A percentile compares a stretch with the other conserved stretches of the same genome.
Conservation (phyloP, 2,888 invertebrate genomes). For the Drosophila meridionalis region DNA sequence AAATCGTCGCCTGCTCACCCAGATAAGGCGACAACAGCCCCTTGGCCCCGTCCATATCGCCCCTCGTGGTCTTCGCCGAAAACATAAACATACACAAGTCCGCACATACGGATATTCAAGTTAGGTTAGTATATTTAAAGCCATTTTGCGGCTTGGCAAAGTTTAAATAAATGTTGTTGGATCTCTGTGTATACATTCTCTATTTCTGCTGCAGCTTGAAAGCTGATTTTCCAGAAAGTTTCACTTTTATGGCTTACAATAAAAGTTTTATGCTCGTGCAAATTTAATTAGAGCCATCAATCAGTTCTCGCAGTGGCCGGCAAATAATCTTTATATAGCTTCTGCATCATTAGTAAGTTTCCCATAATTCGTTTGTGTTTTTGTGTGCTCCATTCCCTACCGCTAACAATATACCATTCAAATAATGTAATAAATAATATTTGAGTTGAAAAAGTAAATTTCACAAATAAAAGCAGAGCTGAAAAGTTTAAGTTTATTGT, state of each 20-base stretch:
- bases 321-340: conserved; percentile 56
- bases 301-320: conserved; percentile 54
- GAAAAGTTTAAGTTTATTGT: background rate
- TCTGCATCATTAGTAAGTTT: conserved; percentile 46
- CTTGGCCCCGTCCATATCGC: background rate
- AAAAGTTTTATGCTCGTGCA: conserved; percentile 62
- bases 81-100: background rate
- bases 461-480: background rate
- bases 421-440: conserved; percentile 5
- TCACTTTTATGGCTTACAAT: conserved; percentile 61
- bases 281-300: conserved; percentile 71
- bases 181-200: conserved; percentile 27
- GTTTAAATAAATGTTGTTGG: conserved; percentile 59
- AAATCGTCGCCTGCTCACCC: conserved; percentile 58
- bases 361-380: conserved; percentile 16
- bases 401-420: background rate
- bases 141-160: conserved; percentile 54
- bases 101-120: background rate
- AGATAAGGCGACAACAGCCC: conserved; percentile 55
- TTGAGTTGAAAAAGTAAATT: conserved; percentile 5
- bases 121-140: conserved; percentile 43
- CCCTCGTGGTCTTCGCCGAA: background rate
- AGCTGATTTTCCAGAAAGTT: conserved; percentile 33
- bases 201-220: conserved; percentile 8
- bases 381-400: background rate